These are phyloP conservation scores for Pseudorasbora parva DNA, from an alignment of 2,113 vertebrate species.

Conservation along the genomic window DNA sequence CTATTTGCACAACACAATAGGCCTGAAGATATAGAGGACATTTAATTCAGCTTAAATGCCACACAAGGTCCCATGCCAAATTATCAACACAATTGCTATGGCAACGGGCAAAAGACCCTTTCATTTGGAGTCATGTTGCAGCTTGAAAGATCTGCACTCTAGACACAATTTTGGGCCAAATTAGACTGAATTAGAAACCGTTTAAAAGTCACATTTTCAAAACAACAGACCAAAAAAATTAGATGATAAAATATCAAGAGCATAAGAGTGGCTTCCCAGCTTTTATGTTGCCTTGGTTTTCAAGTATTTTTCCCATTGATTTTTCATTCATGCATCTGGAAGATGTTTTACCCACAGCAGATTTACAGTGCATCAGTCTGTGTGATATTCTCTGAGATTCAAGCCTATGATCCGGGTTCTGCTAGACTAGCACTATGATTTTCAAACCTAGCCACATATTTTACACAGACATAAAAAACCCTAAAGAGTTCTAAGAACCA, in stretches of 20 bases:
- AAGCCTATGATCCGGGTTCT: background rate
- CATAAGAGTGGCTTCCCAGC: background rate
- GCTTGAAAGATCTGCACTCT: background rate
- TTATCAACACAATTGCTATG: background rate
- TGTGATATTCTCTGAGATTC: background rate
- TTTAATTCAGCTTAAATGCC: background rate
- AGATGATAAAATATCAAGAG: background rate
- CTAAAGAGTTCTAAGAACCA: background rate
- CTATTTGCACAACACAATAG: background rate
- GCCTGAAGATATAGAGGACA: background rate
- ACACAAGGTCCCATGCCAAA: background rate
- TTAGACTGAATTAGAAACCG: background rate
- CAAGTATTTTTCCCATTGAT: background rate
- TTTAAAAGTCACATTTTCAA: background rate
- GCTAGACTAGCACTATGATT: background rate
- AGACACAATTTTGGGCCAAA: background rate
- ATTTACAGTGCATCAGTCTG: background rate
- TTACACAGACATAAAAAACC: background rate
- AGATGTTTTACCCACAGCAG: background rate
- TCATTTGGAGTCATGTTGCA: background rate
- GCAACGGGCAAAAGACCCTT: background rate
- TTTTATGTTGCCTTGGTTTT: background rate
- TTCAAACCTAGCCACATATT: too few species aligned
- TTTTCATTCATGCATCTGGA: background rate
- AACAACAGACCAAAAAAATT: slow-evolving; percentile 21